These are phyloP conservation scores for Limnephilus lunatus DNA, from an alignment of 2,888 invertebrate species.

Conservation along the genomic window DNA sequence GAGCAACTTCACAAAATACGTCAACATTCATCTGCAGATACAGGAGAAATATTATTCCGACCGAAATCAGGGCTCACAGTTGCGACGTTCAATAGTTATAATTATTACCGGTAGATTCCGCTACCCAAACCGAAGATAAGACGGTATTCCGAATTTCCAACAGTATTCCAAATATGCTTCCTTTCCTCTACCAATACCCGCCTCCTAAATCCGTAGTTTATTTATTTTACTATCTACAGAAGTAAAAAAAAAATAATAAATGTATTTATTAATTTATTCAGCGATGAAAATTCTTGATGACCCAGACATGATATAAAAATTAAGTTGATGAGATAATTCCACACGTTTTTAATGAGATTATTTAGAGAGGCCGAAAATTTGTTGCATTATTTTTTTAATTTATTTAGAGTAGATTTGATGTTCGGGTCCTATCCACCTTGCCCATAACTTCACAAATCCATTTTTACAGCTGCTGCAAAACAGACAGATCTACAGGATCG, in stretches of 20 bases:
- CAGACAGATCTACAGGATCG: not conserved
- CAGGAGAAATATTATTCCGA: too few species aligned
- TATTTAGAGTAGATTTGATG: not conserved
- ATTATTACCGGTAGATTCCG: too few species aligned
- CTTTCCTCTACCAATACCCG: too few species aligned
- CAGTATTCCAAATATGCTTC: too few species aligned
- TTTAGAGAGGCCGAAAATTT: not conserved
- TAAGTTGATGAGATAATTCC: not conserved
- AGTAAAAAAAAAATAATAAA: not conserved
- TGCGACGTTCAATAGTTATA: too few species aligned
- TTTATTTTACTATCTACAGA: too few species aligned
- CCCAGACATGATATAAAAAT: not conserved
- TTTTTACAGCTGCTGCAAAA: slow-evolving; percentile 21
- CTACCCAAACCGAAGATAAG: too few species aligned
- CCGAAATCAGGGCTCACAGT: too few species aligned
- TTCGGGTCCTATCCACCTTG: slow-evolving; percentile 24
- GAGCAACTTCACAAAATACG: too few species aligned
- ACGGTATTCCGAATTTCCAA: too few species aligned
- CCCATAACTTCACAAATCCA: slow-evolving; percentile 16
- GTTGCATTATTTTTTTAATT: not conserved
- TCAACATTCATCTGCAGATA: too few species aligned
- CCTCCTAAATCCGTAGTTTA: too few species aligned
- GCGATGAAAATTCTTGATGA: not conserved
- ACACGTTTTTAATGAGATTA: not conserved
- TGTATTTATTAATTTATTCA: not conserved